Conservation (phyloP, 2,888 invertebrate genomes). For the Ditula angustiorana region DNA sequence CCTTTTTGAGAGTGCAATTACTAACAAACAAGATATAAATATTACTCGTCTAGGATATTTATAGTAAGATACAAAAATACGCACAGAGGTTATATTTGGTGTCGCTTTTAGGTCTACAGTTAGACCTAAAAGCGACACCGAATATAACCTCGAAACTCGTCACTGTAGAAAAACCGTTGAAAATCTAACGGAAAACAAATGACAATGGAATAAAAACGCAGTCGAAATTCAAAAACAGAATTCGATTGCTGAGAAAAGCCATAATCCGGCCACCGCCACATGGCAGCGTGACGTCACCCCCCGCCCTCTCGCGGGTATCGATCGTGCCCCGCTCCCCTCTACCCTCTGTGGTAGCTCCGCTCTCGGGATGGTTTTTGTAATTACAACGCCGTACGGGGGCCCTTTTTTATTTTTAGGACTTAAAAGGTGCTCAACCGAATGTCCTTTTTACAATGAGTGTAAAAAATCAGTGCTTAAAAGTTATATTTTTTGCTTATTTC, state of each 20-base stretch:
- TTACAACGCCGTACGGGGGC: conserved; percentile 22
- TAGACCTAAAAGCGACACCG: too few species aligned
- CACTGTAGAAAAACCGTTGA: not conserved
- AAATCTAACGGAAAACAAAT: not conserved
- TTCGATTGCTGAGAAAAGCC: conserved; percentile 28
- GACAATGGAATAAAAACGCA: not conserved
- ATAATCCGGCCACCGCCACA: conserved; percentile 45
- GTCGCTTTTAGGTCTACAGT: too few species aligned
- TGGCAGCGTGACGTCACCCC: conserved; percentile 71
- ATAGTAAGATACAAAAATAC: too few species aligned
- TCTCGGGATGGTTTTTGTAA: conserved; percentile 32
- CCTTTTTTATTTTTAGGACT: conserved; percentile 34
- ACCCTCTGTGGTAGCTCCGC: conserved; percentile 36
- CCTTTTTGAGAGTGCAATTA: too few species aligned
- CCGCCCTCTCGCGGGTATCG: conserved; percentile 63
- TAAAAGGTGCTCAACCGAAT: not conserved
- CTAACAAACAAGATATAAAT: too few species aligned
- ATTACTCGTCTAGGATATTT: too few species aligned
- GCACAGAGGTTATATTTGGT: too few species aligned
- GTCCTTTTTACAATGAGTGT: conserved; percentile 3
- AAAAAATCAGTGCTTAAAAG: too few species aligned
- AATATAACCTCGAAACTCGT: too few species aligned
- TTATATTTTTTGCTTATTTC: too few species aligned
- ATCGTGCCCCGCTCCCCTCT: conserved; percentile 57
- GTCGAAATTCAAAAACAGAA: conserved; percentile 15